These are phyloP conservation scores for Peromyscus leucopus DNA, from an alignment of 2,113 vertebrate species.

Conservation along the genomic window DNA sequence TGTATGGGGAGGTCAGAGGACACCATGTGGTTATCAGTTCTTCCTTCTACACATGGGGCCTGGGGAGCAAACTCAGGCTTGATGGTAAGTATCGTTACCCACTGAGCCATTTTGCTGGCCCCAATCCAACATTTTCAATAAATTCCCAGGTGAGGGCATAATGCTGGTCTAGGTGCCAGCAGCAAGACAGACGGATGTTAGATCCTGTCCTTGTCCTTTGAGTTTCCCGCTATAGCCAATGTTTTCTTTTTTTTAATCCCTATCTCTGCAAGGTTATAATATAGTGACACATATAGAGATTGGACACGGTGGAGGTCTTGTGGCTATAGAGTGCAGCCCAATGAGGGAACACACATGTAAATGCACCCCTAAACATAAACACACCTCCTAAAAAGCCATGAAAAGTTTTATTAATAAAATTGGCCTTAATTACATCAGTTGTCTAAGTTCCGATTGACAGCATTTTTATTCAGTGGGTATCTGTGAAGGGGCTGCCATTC, in stretches of 20 bases:
- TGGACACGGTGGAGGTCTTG: not conserved
- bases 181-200: not conserved
- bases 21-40: not conserved
- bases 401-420: not conserved
- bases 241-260: not conserved
- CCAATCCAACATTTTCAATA: not conserved
- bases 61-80: not conserved
- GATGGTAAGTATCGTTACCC: not conserved
- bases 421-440: not conserved
- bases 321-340: not conserved
- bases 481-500: not conserved
- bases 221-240: not conserved
- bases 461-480: not conserved
- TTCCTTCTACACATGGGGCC: not conserved
- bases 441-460: not conserved
- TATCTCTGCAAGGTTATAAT: not conserved
- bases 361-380: not conserved
- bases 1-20: not conserved
- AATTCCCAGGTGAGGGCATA: not conserved
- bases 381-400: not conserved
- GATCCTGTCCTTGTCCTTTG: not conserved
- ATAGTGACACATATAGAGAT: not conserved
- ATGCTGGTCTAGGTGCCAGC: not conserved
- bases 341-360: not conserved
- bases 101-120: not conserved